phyloP scores from a whole-genome alignment of 2,113 vertebrate genomes.

The Phalacrocorax brasilianus region DNA sequence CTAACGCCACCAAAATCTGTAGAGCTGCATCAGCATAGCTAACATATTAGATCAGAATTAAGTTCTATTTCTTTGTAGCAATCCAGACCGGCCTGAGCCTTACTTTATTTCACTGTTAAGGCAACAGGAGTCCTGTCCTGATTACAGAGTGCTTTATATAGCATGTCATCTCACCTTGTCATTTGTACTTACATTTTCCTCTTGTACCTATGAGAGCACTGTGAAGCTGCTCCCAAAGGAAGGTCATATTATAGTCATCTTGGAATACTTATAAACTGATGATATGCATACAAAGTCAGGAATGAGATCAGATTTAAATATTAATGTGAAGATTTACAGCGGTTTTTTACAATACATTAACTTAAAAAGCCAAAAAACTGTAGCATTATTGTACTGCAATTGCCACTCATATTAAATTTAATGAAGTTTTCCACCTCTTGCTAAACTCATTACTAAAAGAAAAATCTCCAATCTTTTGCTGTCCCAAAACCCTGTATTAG shows the following conservation, averaged over 20 bases:
- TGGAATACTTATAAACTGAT: neutral
- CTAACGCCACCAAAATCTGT: neutral
- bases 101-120: neutral
- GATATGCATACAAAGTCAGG: neutral
- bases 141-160: neutral
- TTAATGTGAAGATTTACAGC: neutral
- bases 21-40: neutral
- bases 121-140: neutral
- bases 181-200: neutral
- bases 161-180: neutral
- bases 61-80: neutral
- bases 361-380: neutral
- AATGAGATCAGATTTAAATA: conserved; percentile 3
- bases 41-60: neutral
- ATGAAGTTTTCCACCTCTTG: neutral
- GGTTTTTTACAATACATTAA: neutral
- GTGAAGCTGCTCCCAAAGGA: conserved; percentile 9
- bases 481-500: neutral
- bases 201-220: neutral
- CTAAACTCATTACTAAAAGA: neutral
- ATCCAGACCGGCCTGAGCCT: neutral
- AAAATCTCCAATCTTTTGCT: neutral
- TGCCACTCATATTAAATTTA: neutral
- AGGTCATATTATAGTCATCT: neutral
- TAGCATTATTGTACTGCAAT: neutral